A percentile compares a stretch with the other conserved stretches of the same genome.
These are phyloP conservation scores for Pluvianellus socialis DNA, from an alignment of 2,113 vertebrate species.

Conservation along the genomic window DNA sequence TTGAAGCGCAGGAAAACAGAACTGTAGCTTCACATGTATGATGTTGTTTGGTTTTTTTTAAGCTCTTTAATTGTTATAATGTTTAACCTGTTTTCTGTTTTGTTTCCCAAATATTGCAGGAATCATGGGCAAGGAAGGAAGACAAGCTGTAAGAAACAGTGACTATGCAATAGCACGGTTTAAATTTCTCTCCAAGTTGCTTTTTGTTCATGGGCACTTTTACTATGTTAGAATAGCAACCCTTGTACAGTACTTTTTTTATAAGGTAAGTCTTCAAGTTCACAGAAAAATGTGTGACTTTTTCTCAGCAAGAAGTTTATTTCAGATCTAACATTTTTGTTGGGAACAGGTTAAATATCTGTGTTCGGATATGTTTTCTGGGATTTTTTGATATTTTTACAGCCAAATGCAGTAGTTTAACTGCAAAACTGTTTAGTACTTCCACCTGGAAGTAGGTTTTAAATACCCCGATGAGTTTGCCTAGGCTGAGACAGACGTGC, in stretches of 20 bases:
- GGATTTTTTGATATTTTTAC: background rate
- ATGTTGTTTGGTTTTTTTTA: background rate
- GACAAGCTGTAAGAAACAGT: conserved; percentile 97
- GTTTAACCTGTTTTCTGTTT: background rate
- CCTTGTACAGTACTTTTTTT: conserved; percentile 99
- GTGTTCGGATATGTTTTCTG: background rate
- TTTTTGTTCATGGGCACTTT: conserved; percentile 98
- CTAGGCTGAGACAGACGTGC: background rate
- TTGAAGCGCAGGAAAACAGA: background rate
- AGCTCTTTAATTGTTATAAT: background rate
- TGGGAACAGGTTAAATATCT: background rate
- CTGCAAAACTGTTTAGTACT: background rate
- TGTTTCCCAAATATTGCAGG: conserved; percentile 75
- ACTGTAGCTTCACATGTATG: background rate
- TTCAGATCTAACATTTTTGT: background rate
- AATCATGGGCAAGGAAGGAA: conserved; percentile 98
- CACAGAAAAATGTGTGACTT: background rate
- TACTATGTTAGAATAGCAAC: conserved; percentile 99
- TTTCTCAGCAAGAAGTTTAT: background rate
- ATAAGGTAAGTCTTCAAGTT: conserved; percentile 84
- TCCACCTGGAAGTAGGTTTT: background rate
- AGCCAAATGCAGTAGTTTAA: background rate
- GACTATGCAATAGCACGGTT: conserved; percentile 99
- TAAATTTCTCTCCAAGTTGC: conserved; percentile 94
- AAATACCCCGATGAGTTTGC: background rate